phyloP scores from a whole-genome alignment of 2,888 invertebrate species.

The Rambutsinella grinnellia region DNA sequence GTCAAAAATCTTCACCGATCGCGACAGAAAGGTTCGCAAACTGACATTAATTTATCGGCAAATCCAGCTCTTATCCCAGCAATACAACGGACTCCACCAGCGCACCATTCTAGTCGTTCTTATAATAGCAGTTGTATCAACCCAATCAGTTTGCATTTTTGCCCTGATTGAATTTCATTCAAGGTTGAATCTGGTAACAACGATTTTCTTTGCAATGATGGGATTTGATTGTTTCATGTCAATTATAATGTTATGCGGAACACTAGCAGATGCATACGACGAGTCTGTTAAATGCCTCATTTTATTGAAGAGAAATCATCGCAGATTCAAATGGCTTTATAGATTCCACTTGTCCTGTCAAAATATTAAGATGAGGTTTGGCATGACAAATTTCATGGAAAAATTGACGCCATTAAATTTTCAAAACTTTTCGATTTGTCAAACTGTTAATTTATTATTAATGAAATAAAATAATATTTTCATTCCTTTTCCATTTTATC shows the following conservation, averaged over 20 bases:
- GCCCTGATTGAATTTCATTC: slow-evolving; percentile 7
- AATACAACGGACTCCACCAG: slow-evolving; percentile 15
- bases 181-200: slow-evolving; percentile 12
- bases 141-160: slow-evolving; percentile 29
- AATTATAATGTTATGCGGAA: slow-evolving; percentile 32
- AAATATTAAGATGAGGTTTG: slow-evolving; percentile 26
- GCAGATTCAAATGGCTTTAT: slow-evolving; percentile 6
- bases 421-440: slow-evolving; percentile 29
- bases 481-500: too few relatives aligned
- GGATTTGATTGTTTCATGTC: slow-evolving; percentile 25
- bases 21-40: background rate
- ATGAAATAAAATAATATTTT: too few relatives aligned
- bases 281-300: slow-evolving; percentile 4
- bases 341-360: slow-evolving; percentile 31
- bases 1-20: background rate
- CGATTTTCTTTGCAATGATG: slow-evolving; percentile 29
- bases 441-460: slow-evolving; percentile 25
- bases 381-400: slow-evolving; percentile 30
- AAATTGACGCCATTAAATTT: slow-evolving; percentile 29
- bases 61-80: slow-evolving; percentile 17
- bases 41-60: slow-evolving; percentile 13
- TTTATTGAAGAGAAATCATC: slow-evolving; percentile 10
- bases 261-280: slow-evolving; percentile 22
- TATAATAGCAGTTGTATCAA: slow-evolving; percentile 15
- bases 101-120: slow-evolving; percentile 6